A percentile compares a stretch with the other conserved stretches of the same genome.
Conservation (phyloP, 2,797 vertebrate genomes). For the Chelidonichthys spinosus region DNA sequence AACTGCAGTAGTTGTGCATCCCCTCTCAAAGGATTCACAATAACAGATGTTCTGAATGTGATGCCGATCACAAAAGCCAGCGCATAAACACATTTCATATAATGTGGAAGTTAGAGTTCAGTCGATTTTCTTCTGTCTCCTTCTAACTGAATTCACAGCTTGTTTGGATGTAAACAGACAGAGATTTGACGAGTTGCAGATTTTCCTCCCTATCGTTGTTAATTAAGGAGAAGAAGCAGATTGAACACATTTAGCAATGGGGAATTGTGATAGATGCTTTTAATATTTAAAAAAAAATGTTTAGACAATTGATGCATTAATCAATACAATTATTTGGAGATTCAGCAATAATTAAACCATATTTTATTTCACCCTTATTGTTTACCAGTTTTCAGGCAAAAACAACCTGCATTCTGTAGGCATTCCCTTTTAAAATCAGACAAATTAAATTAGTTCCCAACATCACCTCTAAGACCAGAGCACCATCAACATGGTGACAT, state of each 20-base stretch:
- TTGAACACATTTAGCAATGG: background rate
- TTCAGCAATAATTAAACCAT: background rate
- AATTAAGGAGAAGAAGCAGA: background rate
- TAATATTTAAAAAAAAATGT: background rate
- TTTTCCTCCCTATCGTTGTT: background rate
- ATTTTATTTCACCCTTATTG: background rate
- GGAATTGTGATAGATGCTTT: background rate
- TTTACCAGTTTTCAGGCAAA: background rate
- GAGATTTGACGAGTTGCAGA: background rate
- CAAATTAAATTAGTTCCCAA: background rate
- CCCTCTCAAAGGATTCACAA: background rate
- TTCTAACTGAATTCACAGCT: background rate
- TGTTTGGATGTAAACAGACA: background rate
- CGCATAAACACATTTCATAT: background rate
- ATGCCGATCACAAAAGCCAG: background rate
- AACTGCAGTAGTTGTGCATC: background rate
- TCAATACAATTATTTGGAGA: background rate
- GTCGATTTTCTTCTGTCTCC: too few relatives aligned
- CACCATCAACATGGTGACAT: conserved; percentile 50
- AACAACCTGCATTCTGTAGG: background rate
- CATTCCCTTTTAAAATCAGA: background rate
- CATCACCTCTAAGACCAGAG: conserved; percentile 51
- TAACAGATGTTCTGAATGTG: background rate
- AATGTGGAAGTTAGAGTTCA: background rate
- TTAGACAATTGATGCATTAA: background rate